Conservation (phyloP, 2,888 invertebrate genomes). For the Hofmannophila pseudospretella region DNA sequence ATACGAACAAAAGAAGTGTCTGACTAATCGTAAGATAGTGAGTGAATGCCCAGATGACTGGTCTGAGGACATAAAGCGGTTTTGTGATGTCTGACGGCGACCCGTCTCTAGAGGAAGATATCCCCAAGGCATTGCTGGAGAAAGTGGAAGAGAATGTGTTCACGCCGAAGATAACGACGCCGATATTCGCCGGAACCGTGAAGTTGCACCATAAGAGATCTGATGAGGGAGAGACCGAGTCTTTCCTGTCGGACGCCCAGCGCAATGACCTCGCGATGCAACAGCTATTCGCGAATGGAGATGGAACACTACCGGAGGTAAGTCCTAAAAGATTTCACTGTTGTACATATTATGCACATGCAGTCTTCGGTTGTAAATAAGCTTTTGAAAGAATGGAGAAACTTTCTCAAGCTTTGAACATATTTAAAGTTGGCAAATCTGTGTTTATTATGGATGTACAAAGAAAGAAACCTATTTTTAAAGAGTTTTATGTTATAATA, state of each 20-base stretch:
- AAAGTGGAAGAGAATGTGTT: slow-evolving; percentile 66
- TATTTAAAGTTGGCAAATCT: too few relatives aligned
- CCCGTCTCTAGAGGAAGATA: slow-evolving; percentile 71
- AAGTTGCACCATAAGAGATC: slow-evolving; percentile 58
- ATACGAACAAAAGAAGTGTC: too few relatives aligned
- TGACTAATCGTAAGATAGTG: slow-evolving; percentile 25
- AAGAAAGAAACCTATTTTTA: too few relatives aligned
- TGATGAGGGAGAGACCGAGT: slow-evolving; percentile 57
- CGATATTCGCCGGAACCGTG: slow-evolving; percentile 59
- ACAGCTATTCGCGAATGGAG: slow-evolving; percentile 62
- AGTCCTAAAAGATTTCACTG: neutral
- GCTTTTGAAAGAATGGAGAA: too few relatives aligned
- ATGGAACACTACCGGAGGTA: slow-evolving; percentile 55
- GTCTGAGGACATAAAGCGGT: slow-evolving; percentile 8
- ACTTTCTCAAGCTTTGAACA: too few relatives aligned
- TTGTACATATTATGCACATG: neutral
- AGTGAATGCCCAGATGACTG: slow-evolving; percentile 2
- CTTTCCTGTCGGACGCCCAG: slow-evolving; percentile 60
- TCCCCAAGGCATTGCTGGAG: slow-evolving; percentile 59
- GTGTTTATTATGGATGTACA: too few relatives aligned
- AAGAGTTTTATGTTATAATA: too few relatives aligned
- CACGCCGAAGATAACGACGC: slow-evolving; percentile 65
- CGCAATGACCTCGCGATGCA: slow-evolving; percentile 66
- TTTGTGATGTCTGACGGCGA: slow-evolving; percentile 74
- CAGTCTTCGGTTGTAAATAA: too few relatives aligned